Percentiles rank a stretch among this genome's conserved stretches.
Conservation (phyloP, 2,797 vertebrate genomes). For the Tragopan temminckii region DNA sequence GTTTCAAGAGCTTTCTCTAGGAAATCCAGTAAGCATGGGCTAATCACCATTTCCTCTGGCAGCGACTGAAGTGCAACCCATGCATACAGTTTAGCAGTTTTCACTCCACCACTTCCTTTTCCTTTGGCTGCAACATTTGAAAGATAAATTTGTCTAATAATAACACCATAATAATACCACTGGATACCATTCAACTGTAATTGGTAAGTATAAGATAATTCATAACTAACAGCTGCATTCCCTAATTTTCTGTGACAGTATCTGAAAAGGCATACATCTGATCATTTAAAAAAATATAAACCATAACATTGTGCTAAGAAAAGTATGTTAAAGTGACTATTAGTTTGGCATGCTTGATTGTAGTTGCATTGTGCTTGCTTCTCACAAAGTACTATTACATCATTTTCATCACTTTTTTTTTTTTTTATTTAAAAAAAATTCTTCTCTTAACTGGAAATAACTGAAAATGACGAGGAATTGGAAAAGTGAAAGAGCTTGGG, state of each 20-base stretch:
- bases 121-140: constrained; percentile 90
- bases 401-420: neutral
- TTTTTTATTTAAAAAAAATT: neutral
- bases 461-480: neutral
- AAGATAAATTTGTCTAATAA: neutral
- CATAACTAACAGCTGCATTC: neutral
- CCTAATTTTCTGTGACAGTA: neutral
- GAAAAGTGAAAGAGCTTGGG: neutral
- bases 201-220: neutral
- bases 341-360: neutral
- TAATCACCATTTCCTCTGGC: constrained; percentile 99
- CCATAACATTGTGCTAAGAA: neutral
- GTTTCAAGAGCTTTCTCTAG: constrained; percentile 98
- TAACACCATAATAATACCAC: neutral
- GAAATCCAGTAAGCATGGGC: constrained; percentile 96
- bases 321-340: neutral
- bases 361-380: neutral
- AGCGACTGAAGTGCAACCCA: constrained; percentile 98
- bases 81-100: constrained; percentile 96
- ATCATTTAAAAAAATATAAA: neutral
- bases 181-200: neutral
- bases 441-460: neutral
- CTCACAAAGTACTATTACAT: neutral
- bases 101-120: constrained; percentile 92
- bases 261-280: neutral